Evolutionary conservation across 2,888 invertebrate genomes (phyloP).

Genomic region (Pyrochroa serraticornis): DNA sequence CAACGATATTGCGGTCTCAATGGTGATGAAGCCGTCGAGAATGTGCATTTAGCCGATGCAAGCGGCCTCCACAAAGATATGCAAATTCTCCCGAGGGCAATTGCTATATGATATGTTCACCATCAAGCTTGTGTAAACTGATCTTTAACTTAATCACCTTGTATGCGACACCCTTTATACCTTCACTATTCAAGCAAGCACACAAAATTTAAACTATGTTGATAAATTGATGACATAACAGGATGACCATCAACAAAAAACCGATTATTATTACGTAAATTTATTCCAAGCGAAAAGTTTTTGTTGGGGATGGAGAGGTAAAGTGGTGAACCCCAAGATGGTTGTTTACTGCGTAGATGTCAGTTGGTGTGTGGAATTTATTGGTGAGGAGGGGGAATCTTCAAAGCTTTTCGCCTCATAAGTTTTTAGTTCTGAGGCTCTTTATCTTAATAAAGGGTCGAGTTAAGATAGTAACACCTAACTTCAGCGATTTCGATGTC

Average conservation of each 20-base stretch:
- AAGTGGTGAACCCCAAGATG: conserved; percentile 2
- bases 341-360: neutral
- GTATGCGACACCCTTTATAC: conserved; percentile 23
- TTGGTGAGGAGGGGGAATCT: neutral
- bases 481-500: neutral
- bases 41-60: neutral
- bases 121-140: conserved; percentile 14
- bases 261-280: neutral
- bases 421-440: conserved; percentile 6
- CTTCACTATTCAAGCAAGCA: conserved; percentile 33
- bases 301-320: neutral
- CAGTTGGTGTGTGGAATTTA: conserved; percentile 4
- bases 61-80: neutral
- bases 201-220: neutral
- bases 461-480: conserved; percentile 1
- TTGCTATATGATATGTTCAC: neutral
- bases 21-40: too few relatives aligned
- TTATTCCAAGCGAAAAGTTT: neutral
- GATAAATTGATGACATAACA: conserved; percentile 30
- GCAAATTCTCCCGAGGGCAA: neutral
- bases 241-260: neutral
- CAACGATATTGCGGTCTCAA: too few relatives aligned
- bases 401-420: conserved; percentile 4
- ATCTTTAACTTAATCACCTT: conserved; percentile 31
- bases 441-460: conserved; percentile 9